Conservation (phyloP, 2,888 invertebrate species). For the Dicycla oo region DNA sequence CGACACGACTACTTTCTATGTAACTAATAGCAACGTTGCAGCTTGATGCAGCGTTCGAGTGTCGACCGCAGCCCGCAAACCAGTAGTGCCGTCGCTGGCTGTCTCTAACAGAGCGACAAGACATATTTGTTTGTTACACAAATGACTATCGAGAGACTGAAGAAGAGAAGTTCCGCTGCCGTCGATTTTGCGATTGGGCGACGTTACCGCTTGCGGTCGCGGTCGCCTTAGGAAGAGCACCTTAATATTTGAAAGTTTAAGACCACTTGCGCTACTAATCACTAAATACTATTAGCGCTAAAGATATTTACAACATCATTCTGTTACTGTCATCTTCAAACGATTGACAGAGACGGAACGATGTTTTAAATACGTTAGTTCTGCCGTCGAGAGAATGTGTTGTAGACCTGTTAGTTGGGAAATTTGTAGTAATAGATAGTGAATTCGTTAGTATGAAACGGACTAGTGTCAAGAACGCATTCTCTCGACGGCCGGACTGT, state of each 20-base stretch:
- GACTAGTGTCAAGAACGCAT: background rate
- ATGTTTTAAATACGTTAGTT: background rate
- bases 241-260: background rate
- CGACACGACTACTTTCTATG: background rate
- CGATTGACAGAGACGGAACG: background rate
- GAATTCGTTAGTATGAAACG: too few relatives aligned
- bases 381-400: too few relatives aligned
- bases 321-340: too few relatives aligned
- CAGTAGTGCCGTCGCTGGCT: too few relatives aligned
- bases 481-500: background rate
- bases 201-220: background rate
- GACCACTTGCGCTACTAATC: background rate
- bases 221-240: background rate
- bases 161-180: background rate
- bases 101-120: too few relatives aligned
- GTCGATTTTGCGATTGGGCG: background rate
- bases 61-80: background rate
- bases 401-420: too few relatives aligned
- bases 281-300: background rate
- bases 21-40: background rate
- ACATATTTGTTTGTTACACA: background rate
- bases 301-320: background rate
- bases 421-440: too few relatives aligned
- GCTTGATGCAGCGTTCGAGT: background rate
- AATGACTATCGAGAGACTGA: background rate